Base-by-base conservation (phyloP, 2,113 vertebrate species). In the Prietella phreatophila region DNA sequence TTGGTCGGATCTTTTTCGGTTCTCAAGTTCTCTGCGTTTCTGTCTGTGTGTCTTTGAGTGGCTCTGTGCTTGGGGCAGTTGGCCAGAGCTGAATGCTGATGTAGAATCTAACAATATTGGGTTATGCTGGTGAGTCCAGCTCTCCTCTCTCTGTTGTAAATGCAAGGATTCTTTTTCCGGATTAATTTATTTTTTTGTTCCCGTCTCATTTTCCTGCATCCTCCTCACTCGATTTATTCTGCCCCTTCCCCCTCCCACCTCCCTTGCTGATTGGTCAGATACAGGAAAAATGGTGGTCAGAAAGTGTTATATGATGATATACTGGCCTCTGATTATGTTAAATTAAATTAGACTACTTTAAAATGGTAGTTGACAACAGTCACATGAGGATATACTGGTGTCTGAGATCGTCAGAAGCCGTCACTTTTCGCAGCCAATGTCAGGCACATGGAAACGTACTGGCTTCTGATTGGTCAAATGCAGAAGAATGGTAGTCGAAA, bases 21-120 rank as follows among this genome's bases (percentile, higher is more conserved):
- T 86, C 50, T 78, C 53, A 13, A 63, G n/a, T 33, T n/a, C 42
- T 36, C 82, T 65, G 73, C 56, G 85, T 78, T 88, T 80, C 89
- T 75, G 65, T 75, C 88, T 80, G 30, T 27, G 61, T 67, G 56
- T 89, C 87, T 91, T 87, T 89, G 86, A 69, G 69, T 82, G 76
- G 36, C 53, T 63, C 61, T 25, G 73, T 90, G 60, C 82, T 78
- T 89, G 25, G 73, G 56, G 84, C 90, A 95, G 94, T 90, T 94
- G 93, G 92, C 93, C 92, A 89, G 73, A 76, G 20, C 73, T 76
- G 73, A 76, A 76, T 76, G 73, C 42, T 50, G 42, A 76, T 76
- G 73, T 76, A 47, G 73, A 76, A 76, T 50, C 22, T 39, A 39
- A 39, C 33, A 73, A 19, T 73, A 4, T 22, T 20, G 19, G 36